Conservation (phyloP, 2,113 vertebrate species). For the Corvus moneduloides region DNA sequence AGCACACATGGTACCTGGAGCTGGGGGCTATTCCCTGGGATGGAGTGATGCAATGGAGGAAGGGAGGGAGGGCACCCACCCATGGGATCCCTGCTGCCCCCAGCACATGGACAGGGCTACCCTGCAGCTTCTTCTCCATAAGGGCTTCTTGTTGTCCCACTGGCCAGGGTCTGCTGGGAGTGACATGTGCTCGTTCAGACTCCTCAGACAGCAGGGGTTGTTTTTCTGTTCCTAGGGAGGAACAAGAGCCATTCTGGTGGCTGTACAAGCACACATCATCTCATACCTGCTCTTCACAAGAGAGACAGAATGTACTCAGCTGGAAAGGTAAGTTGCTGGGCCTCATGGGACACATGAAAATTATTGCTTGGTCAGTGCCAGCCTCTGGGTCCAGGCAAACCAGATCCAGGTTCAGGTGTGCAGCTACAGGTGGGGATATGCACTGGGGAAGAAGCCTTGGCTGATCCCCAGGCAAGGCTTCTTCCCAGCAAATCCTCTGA, state of each 20-base stretch:
- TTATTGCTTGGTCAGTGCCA: neutral
- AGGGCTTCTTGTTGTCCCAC: neutral
- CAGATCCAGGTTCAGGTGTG: neutral
- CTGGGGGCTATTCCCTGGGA: neutral
- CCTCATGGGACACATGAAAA: fast-evolving
- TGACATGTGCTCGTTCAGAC: fast-evolving
- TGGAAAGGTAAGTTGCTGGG: constrained; percentile 71
- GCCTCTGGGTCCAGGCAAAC: neutral
- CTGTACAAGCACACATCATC: constrained; percentile 81
- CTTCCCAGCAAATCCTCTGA: neutral
- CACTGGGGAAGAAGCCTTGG: neutral
- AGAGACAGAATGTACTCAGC: constrained; percentile 7
- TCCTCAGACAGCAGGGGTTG: neutral
- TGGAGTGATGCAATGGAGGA: fast-evolving
- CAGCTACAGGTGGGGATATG: neutral
- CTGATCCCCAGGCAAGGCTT: neutral
- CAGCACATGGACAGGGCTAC: neutral
- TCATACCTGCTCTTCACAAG: constrained; percentile 78
- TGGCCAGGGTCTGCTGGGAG: neutral
- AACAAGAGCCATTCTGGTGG: constrained; percentile 78
- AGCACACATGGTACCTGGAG: fast-evolving
- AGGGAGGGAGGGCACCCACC: neutral
- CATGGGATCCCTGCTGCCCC: neutral
- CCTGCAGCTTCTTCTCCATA: fast-evolving
- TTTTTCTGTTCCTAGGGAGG: constrained; percentile 71